Evolutionary conservation across 2,113 vertebrate genomes (phyloP).

Genomic region (Ciconia maguari): DNA sequence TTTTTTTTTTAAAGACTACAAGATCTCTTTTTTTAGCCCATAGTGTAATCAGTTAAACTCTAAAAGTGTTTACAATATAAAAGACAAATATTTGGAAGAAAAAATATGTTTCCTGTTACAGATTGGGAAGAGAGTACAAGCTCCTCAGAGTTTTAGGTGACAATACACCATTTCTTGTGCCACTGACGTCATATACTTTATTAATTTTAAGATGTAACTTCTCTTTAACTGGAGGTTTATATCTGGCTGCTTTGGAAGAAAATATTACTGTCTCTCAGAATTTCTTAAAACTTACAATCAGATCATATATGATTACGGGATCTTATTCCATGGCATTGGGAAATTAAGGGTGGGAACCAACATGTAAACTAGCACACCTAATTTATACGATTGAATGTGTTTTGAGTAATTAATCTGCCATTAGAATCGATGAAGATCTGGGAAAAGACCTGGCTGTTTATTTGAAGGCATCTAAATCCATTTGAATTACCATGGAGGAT

Average conservation of each 20-base stretch:
- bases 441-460: not conserved
- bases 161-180: not conserved
- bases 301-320: too few relatives aligned
- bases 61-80: not conserved
- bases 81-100: not conserved
- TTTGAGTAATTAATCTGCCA: not conserved
- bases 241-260: not conserved
- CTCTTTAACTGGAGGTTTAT: not conserved
- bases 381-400: not conserved
- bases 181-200: not conserved
- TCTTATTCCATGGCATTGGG: not conserved
- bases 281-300: not conserved
- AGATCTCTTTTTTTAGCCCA: not conserved
- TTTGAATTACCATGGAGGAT: not conserved
- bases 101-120: not conserved
- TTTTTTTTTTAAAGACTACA: not conserved
- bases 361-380: not conserved
- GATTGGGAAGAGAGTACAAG: not conserved
- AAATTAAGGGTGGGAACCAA: not conserved
- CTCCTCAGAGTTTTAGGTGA: not conserved
- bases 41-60: not conserved
- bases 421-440: not conserved
- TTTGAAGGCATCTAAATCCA: not conserved
- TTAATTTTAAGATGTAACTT: not conserved
- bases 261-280: not conserved